These are phyloP conservation scores for Hypotaenidia philippensis DNA, from an alignment of 2,797 vertebrate genomes.

Conservation along the genomic window DNA sequence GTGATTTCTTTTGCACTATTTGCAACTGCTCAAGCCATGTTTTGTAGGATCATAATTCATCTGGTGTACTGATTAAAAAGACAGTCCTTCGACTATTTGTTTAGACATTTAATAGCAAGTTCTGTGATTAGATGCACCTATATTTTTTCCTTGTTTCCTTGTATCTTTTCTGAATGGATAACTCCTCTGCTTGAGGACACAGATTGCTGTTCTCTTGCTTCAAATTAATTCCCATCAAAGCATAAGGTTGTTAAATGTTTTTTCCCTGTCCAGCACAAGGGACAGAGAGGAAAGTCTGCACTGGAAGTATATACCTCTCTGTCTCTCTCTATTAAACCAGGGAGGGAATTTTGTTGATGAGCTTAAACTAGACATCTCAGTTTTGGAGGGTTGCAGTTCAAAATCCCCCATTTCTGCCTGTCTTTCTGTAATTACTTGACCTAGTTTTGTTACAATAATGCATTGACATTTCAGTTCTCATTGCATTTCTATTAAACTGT, in stretches of 20 bases:
- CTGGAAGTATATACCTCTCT: background rate
- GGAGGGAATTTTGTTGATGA: background rate
- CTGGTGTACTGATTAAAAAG: background rate
- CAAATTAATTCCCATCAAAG: background rate
- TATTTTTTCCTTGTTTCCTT: background rate
- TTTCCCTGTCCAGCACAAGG: background rate
- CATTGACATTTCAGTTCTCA: background rate
- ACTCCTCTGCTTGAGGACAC: background rate
- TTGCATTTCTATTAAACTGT: background rate
- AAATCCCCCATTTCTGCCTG: background rate
- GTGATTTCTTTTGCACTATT: background rate
- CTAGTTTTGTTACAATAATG: background rate
- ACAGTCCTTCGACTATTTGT: background rate
- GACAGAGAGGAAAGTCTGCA: background rate
- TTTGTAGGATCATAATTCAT: background rate
- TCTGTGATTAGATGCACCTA: background rate
- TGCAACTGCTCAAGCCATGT: background rate
- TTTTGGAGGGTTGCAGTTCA: background rate
- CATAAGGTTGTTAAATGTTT: background rate
- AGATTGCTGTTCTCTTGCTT: background rate
- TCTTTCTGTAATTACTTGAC: background rate
- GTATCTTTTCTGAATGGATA: background rate
- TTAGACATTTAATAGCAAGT: background rate
- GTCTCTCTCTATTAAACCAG: background rate
- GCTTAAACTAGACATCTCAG: background rate